phyloP scores from a whole-genome alignment of 1,140 invertebrate genomes.

The Gryon sp. region DNA sequence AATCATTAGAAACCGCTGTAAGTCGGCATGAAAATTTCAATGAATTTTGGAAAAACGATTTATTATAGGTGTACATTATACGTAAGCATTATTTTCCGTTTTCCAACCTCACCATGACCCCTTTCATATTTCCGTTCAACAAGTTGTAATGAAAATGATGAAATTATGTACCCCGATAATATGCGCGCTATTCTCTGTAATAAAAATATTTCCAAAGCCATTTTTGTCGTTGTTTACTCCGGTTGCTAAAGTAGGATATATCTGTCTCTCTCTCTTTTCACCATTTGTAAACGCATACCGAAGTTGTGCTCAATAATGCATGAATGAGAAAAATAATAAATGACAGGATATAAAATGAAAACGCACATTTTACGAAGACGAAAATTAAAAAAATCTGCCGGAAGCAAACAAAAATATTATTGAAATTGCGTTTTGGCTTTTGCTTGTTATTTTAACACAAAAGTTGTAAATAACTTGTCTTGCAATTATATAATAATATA shows the following conservation, averaged over 20 bases:
- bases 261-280: too few relatives aligned
- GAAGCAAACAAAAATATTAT: too few relatives aligned
- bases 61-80: conserved; percentile 19
- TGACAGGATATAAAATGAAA: conserved; percentile 48
- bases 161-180: conserved; percentile 48
- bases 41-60: background rate
- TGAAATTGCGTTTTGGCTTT: too few relatives aligned
- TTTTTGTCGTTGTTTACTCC: conserved; percentile 21
- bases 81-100: background rate
- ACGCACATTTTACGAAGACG: conserved; percentile 42
- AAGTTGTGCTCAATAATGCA: conserved; percentile 58
- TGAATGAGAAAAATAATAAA: conserved; percentile 56
- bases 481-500: too few relatives aligned
- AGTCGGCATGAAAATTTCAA: conserved; percentile 14
- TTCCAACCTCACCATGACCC: too few relatives aligned
- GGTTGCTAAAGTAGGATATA: conserved; percentile 30
- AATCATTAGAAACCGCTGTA: conserved; percentile 20
- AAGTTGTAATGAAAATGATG: conserved; percentile 51
- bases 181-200: conserved; percentile 33
- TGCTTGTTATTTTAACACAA: conserved; percentile 40
- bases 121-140: conserved; percentile 28
- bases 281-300: conserved; percentile 47
- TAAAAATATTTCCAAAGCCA: conserved; percentile 46
- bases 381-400: conserved; percentile 54
- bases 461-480: too few relatives aligned